These are phyloP conservation scores for Anguilla anguilla DNA, from an alignment of 2,797 vertebrate species.

Conservation along the genomic window DNA sequence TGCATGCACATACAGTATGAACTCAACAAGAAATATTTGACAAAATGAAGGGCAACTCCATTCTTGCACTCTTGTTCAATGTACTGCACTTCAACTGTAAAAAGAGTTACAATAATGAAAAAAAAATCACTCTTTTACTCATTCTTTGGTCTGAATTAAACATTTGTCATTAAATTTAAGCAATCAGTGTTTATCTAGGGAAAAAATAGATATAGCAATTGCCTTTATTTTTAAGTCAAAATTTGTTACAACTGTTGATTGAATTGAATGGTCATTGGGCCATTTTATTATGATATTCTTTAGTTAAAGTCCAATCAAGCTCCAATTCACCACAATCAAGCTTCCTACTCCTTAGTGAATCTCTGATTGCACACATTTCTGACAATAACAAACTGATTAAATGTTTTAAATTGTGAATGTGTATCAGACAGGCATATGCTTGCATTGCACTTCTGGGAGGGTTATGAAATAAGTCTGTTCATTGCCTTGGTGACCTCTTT, in stretches of 20 bases:
- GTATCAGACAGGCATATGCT: neutral
- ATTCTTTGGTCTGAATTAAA: neutral
- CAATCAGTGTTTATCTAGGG: no score
- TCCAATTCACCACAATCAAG: no score
- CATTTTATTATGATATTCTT: neutral
- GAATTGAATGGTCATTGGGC: neutral
- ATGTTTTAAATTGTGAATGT: neutral
- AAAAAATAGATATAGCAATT: no score
- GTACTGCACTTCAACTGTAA: neutral
- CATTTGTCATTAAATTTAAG: neutral
- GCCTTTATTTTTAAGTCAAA: no score
- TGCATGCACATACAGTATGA: neutral
- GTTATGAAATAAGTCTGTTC: neutral
- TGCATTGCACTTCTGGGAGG: constrained; percentile 5
- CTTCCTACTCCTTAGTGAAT: no score
- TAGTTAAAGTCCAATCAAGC: no score
- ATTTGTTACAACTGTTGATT: no score
- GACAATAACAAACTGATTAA: neutral
- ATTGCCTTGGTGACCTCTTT: neutral
- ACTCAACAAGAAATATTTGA: neutral
- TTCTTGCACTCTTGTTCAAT: neutral
- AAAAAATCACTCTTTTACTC: neutral
- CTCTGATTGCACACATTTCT: neutral
- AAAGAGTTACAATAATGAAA: neutral
- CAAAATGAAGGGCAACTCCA: neutral